These are phyloP conservation scores for Egretta garzetta DNA, from an alignment of 2,113 vertebrate genomes.

Conservation along the genomic window DNA sequence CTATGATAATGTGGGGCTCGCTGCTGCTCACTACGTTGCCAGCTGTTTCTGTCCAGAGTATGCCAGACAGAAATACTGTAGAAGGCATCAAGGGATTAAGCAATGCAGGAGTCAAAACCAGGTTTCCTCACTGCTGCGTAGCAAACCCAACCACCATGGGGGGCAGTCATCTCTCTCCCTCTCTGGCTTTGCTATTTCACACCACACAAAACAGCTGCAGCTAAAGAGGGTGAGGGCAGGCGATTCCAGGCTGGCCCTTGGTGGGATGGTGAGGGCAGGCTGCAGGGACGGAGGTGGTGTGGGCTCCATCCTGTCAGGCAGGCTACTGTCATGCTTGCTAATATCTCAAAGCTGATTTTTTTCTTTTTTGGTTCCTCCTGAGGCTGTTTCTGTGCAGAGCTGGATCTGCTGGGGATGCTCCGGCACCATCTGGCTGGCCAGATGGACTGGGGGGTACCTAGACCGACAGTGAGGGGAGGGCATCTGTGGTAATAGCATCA, in stretches of 20 bases:
- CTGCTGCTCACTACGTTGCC: background rate
- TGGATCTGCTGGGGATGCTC: background rate
- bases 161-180: background rate
- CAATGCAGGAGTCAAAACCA: background rate
- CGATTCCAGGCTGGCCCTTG: background rate
- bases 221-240: background rate
- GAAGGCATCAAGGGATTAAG: background rate
- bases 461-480: background rate
- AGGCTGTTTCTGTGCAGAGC: background rate
- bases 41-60: background rate
- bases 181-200: background rate
- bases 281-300: background rate
- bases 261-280: background rate
- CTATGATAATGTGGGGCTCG: background rate
- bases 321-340: background rate
- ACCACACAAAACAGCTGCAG: background rate
- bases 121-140: background rate
- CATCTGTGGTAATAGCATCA: accelerated
- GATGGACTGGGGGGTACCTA: background rate
- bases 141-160: background rate
- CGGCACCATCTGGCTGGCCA: background rate
- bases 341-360: background rate
- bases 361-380: background rate
- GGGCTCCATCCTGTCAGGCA: background rate
- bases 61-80: background rate